Evolutionary conservation across 2,797 vertebrate species (phyloP).

Genomic region (Cercopithecus diana): DNA sequence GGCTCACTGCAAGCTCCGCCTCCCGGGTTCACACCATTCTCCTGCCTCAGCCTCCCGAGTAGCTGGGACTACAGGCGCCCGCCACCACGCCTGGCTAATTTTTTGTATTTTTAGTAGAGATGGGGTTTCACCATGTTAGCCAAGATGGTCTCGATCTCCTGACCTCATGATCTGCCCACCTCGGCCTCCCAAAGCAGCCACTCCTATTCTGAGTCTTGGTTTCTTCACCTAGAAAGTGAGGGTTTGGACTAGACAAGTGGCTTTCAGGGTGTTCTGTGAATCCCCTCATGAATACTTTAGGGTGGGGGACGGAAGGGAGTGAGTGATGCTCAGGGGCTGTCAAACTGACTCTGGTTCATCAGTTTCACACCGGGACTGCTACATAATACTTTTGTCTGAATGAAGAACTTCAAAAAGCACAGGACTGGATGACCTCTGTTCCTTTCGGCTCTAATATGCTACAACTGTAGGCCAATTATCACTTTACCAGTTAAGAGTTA

Average conservation of each 20-base stretch:
- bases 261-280: conserved; percentile 8
- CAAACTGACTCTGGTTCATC: background rate
- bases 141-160: no score
- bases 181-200: background rate
- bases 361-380: background rate
- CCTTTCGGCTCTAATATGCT: background rate
- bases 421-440: background rate
- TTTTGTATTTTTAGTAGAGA: no score
- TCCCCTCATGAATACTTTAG: background rate
- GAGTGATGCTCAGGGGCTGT: background rate
- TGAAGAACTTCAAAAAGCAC: background rate
- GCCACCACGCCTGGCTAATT: no score
- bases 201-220: background rate
- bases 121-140: no score
- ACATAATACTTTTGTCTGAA: background rate
- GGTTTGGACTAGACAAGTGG: background rate
- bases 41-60: no score
- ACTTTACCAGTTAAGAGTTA: background rate
- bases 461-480: background rate
- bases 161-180: no score
- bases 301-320: background rate
- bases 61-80: no score
- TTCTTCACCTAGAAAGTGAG: background rate
- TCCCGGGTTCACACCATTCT: no score
- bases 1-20: no score